phyloP scores from a whole-genome alignment of 2,888 invertebrate genomes.

The Clunio marinus region DNA sequence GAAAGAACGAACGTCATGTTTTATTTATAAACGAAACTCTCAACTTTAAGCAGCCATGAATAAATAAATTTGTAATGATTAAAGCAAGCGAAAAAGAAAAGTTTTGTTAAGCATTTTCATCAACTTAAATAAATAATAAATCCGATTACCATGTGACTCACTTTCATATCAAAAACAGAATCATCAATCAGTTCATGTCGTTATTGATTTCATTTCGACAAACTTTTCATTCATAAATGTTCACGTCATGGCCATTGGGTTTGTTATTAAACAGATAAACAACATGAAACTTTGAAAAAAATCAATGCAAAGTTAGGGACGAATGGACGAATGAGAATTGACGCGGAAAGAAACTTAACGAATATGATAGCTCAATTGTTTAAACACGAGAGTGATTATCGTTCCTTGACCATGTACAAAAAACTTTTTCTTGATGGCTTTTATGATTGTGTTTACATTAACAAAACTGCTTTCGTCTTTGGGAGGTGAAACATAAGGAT shows the following conservation, averaged over 20 bases:
- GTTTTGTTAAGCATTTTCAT: too few relatives aligned
- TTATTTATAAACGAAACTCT: too few relatives aligned
- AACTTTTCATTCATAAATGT: neutral
- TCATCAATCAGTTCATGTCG: too few relatives aligned
- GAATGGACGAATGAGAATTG: neutral
- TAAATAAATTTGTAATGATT: too few relatives aligned
- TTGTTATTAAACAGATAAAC: neutral
- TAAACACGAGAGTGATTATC: neutral
- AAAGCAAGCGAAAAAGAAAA: too few relatives aligned
- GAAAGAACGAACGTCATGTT: too few relatives aligned
- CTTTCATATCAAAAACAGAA: too few relatives aligned
- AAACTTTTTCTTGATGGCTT: neutral
- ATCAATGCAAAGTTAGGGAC: neutral
- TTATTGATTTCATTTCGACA: too few relatives aligned
- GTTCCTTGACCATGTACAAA: neutral
- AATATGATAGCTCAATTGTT: slow-evolving; percentile 5
- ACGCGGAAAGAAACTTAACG: neutral
- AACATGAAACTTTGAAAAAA: neutral
- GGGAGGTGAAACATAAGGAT: neutral
- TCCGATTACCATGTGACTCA: too few relatives aligned
- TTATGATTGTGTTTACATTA: slow-evolving; percentile 1
- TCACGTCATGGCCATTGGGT: neutral
- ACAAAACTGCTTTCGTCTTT: neutral
- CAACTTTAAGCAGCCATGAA: too few relatives aligned
- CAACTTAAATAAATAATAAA: too few relatives aligned